phyloP scores from a whole-genome alignment of 2,888 invertebrate genomes.

The Tuberolachnus salignus region DNA sequence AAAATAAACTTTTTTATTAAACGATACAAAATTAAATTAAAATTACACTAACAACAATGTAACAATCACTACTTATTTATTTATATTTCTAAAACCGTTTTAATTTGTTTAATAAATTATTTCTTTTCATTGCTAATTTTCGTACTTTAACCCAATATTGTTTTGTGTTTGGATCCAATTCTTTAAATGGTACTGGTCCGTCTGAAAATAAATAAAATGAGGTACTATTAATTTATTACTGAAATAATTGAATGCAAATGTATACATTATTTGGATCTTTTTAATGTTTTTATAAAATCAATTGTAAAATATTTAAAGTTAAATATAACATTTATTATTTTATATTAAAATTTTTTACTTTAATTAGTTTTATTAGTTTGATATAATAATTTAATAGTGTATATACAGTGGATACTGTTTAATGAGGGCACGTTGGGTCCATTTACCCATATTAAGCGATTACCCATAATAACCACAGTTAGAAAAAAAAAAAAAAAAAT shows the following conservation, averaged over 20 bases:
- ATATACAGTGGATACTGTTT: no score
- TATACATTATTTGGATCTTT: no score
- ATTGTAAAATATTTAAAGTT: background rate
- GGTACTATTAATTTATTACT: background rate
- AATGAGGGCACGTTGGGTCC: no score
- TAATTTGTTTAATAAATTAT: constrained; percentile 57
- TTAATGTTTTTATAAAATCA: no score
- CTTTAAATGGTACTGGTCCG: constrained; percentile 69
- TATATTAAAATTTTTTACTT: no score
- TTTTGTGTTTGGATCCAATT: constrained; percentile 78
- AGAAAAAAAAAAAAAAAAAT: no score
- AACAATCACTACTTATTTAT: background rate
- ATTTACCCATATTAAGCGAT: no score
- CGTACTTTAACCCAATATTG: constrained; percentile 82
- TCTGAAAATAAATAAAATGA: constrained; percentile 59
- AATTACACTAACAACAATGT: constrained; percentile 2
- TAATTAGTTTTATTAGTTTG: no score
- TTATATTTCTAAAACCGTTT: constrained; percentile 36
- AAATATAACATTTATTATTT: background rate
- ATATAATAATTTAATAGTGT: no score
- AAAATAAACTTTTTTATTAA: background rate
- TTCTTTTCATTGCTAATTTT: constrained; percentile 68
- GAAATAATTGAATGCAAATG: no score
- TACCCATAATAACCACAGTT: no score
- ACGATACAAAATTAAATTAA: constrained; percentile 2